Evolutionary conservation across 2,888 invertebrate species (phyloP), one percentile per base, ranked within the genome.

Genomic region (Athalia circularis): DNA sequence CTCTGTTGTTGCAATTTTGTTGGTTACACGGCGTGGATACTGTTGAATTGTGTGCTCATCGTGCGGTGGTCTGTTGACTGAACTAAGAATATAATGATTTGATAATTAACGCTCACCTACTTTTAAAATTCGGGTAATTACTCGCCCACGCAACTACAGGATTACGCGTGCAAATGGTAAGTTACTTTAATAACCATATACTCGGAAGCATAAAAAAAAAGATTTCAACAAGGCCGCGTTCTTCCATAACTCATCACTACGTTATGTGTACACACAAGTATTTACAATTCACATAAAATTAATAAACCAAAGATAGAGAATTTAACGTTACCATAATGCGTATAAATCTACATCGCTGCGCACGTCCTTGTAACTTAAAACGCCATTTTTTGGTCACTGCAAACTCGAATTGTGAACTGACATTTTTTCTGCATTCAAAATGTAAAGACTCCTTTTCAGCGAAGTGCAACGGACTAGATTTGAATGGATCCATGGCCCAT

Each of bases 71-170:
- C 64, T 50, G 43, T n/a, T 11, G 54, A 54, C 29, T 29, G 4
- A 45, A 54, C 29, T 11, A 43, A 8, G 50, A 43, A 5, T 15
- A 57, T 29, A 54, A 68, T 29, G 50, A 15, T 15, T 52, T 9
- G n/a, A 4, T 67, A 67, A 67, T 67, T 67, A 67, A 11, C 13
- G 57, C 54, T 54, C 43, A 70, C 70, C 70, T 54, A 43, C 70
- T 54, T 72, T 59, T 45, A 45, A n/a, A 13, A 59, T 72, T 72
- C 72, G 72, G 47, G 13, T 59, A 72, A 72, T 72, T 72, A 59
- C 68, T 54, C 72, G 9, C 59, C 72, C 72, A 72, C 72, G 72
- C 72, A 72, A 72, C 47, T 45, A 5, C 57, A 57, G 45, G 43
- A 45, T 59, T 59, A 59, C 29, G 13, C 59, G n/a, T 13, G 13